Conservation (phyloP, 2,113 vertebrate species). For the Hiodon tergisus region DNA sequence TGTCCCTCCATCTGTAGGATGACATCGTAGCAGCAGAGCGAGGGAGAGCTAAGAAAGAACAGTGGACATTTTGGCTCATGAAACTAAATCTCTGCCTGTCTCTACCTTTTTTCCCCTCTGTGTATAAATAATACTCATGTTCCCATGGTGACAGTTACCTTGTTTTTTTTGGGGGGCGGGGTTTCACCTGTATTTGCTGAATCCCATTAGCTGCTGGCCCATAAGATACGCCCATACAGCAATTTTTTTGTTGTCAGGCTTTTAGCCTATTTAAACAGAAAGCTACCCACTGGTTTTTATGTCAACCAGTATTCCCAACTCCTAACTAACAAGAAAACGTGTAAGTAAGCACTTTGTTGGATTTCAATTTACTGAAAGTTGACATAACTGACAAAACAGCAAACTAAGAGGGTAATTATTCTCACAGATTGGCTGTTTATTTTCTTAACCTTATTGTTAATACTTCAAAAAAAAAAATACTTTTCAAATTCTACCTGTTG, state of each 20-base stretch:
- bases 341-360: too few relatives aligned
- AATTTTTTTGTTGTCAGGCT: too few relatives aligned
- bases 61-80: conserved; percentile 3
- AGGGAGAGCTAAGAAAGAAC: neutral
- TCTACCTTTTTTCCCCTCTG: conserved; percentile 14
- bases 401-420: too few relatives aligned
- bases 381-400: too few relatives aligned
- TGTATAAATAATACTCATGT: conserved; percentile 61
- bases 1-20: neutral
- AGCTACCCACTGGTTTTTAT: too few relatives aligned
- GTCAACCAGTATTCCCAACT: too few relatives aligned
- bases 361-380: too few relatives aligned
- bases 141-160: conserved; percentile 56
- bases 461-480: neutral
- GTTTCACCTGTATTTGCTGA: conserved; percentile 21
- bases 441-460: neutral
- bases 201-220: neutral
- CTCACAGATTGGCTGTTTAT: too few relatives aligned
- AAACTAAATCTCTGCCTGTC: neutral
- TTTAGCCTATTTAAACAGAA: too few relatives aligned
- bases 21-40: too few relatives aligned
- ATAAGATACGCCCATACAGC: neutral
- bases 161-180: conserved; percentile 28
- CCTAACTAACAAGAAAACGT: too few relatives aligned
- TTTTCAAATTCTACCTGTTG: neutral